These are phyloP conservation scores for Latheticus oryzae DNA, from an alignment of 2,888 invertebrate genomes.

Conservation along the genomic window DNA sequence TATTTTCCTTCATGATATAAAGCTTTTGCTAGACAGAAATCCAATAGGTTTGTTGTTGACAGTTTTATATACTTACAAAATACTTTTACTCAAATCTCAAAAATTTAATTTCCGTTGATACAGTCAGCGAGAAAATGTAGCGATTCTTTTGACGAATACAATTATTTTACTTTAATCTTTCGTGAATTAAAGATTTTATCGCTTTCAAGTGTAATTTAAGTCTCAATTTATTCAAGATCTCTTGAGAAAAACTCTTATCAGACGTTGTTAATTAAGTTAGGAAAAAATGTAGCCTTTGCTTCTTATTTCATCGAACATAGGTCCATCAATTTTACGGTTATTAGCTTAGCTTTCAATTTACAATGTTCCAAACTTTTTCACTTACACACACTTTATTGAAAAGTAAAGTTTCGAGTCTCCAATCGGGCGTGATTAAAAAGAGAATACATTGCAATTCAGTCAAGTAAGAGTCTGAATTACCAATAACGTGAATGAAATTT, in stretches of 20 bases:
- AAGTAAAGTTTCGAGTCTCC: constrained; percentile 28
- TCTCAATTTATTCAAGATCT: constrained; percentile 19
- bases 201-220: constrained; percentile 26
- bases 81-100: not conserved
- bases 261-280: constrained; percentile 35
- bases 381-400: constrained; percentile 33
- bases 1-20: no score
- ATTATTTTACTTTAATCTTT: constrained; percentile 24
- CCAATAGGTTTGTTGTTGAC: no score
- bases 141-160: constrained; percentile 18
- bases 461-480: constrained; percentile 26
- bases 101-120: constrained; percentile 22
- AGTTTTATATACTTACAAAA: no score
- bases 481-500: constrained; percentile 28
- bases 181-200: constrained; percentile 33
- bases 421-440: constrained; percentile 34
- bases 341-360: constrained; percentile 29
- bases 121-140: no score
- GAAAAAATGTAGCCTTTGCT: constrained; percentile 22
- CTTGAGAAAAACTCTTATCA: constrained; percentile 22
- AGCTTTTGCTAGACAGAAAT: no score
- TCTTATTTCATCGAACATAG: constrained; percentile 16
- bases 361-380: constrained; percentile 33
- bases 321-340: constrained; percentile 36
- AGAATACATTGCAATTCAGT: constrained; percentile 30